Evolutionary conservation across 64 coral and sea anemone genomes (phyloP).

Genomic region (Montipora capricornis): DNA sequence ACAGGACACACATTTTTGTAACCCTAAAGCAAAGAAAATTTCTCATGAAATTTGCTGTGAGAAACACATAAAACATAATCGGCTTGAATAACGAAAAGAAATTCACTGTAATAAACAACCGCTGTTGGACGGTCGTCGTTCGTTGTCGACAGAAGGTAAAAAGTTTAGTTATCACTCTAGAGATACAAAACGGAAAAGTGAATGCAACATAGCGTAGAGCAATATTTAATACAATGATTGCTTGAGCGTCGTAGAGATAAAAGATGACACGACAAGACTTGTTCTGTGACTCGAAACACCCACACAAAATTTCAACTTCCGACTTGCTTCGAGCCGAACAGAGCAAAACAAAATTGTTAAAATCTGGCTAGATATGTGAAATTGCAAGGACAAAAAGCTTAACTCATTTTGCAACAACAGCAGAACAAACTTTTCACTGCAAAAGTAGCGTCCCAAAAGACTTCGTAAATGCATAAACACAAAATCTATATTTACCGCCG

Average conservation of each 20-base stretch:
- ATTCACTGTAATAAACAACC: constrained; percentile 18
- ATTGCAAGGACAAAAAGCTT: not conserved
- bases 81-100: not conserved
- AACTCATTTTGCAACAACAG: not conserved
- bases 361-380: not conserved
- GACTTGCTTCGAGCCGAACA: not conserved
- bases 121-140: not conserved
- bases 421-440: not conserved
- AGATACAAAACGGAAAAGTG: not conserved
- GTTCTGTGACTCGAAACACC: not conserved
- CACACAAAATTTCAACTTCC: constrained; percentile 50
- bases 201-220: not conserved
- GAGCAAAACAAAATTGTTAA: not conserved
- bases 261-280: constrained; percentile 32
- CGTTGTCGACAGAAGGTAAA: not conserved
- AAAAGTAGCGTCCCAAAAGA: not conserved
- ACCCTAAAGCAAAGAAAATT: too few relatives aligned
- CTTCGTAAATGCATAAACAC: constrained; percentile 35
- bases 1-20: not conserved
- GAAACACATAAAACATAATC: constrained; percentile 20
- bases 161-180: not conserved
- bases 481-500: constrained; percentile 20
- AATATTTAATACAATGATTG: not conserved
- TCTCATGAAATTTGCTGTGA: not conserved
- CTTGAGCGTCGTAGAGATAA: not conserved